Base-by-base conservation (phyloP, 2,113 vertebrate species). In the Vombatus ursinus region DNA sequence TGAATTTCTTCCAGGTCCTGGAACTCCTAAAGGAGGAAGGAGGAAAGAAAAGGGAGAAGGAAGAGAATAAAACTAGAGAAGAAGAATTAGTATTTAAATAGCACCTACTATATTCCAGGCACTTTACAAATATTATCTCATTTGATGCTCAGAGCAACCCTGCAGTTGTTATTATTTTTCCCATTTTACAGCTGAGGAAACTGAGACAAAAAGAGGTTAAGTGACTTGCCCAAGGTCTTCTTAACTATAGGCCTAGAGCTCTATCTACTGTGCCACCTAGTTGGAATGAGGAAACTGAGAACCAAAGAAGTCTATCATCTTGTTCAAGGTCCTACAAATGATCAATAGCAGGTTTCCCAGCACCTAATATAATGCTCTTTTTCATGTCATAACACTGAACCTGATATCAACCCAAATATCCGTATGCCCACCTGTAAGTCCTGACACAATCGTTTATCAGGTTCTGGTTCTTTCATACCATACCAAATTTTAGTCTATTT, bases 401-500 rank as follows among this genome's bases (percentile, higher is more conserved):
- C 7, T 44, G n/a, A 84, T 44, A 84, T 44, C n/a, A 44, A 84
- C 14, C 2, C 19, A 84, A 22, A 84, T 44, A 23, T 23, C 61
- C n/a, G 61, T 11, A 3, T n/a, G 37, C 19, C 19, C n/a, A 84
- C 19, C n/a, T 44, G 3, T 23, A 84, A 84, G 19, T 22, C 37
- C 37, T 77, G 44, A 93, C 7, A 37, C 92, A 92, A 52, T 90
- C 24, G 10, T 31, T 95, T 52, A 96, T 25, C 92, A 57, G 50
- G 14, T 90, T 31, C 77, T 92, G 90, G 50, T 7, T 52, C 61
- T 68, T 47, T 93, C 92, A 94, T 44, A 94, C 0, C 92, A 95
- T 50, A 14, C 50, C 52, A 84, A 94, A 61, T 84, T 51, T 68
- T 61, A 94, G 0, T 94, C 16, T 54, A 92, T 28, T 89, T 54